Evolutionary conservation across 1,140 invertebrate genomes (phyloP), one percentile per base, ranked within the genome.

Genomic region (Drosophila punjabiensis): DNA sequence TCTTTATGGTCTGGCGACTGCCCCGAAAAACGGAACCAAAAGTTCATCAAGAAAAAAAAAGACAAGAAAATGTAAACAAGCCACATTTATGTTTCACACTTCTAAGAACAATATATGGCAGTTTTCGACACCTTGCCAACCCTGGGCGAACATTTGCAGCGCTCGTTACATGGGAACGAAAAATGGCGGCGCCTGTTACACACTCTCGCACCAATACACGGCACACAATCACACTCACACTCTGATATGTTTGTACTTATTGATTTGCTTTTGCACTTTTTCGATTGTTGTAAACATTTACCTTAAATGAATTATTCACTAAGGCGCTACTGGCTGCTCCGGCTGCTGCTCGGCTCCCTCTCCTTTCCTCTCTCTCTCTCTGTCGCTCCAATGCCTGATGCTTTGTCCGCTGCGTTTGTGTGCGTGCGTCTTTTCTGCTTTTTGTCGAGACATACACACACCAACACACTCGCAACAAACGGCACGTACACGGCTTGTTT

Each of bases 171-270:
- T 86, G 82, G 82, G 76, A 85, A 86, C 79, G 79, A 67, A 85
- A 85, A 86, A 85, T 85, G 82, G 82, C 82, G 82, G 82, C 82
- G 82, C 82, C 82, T 69, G 64, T 85, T 85, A 85, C 74, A 85
- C 82, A 77, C 59, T 61, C 70, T 69, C 41, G 64, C 52, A 71
- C 67, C 50, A 59, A 67, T n/a, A 35, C 20, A 20, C 33, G 24
- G 35, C 24, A 18, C 64, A 67, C 59, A 47, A 24, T 30, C 55
- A 24, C 45, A 50, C 45, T 30, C 16, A 45, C 50, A 71, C 39
- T 37, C 11, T 45, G 20, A 52, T 61, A 60, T 73, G 82, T 79
- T 77, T 66, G 56, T 70, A 73, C 60, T 84, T 79, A 53, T 80
- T 67, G 48, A 33, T 58, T 58, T 75, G 37, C 47, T 53, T 53